Evolutionary conservation across 2,113 vertebrate species (phyloP).

Genomic region (Sylvietta virens): DNA sequence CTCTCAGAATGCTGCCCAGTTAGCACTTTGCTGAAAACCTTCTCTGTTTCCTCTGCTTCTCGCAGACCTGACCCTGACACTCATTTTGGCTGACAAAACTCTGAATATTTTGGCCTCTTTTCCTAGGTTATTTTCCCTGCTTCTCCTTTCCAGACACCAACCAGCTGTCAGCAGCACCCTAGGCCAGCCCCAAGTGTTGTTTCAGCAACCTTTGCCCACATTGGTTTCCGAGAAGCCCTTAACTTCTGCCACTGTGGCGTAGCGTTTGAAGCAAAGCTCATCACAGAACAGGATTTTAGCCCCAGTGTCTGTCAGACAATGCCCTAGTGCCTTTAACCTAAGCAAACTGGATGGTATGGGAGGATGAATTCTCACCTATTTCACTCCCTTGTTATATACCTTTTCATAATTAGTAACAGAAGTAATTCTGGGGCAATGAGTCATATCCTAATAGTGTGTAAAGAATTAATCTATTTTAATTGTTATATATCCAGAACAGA

Average conservation of each 20-base stretch:
- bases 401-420: background rate
- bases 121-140: background rate
- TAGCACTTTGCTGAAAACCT: background rate
- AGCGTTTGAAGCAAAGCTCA: accelerated
- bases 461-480: background rate
- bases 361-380: background rate
- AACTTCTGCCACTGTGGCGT: accelerated
- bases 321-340: background rate
- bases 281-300: background rate
- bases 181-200: background rate
- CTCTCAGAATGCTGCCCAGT: background rate
- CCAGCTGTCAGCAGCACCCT: background rate
- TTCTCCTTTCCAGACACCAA: background rate
- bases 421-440: background rate
- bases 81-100: background rate
- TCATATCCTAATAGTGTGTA: background rate
- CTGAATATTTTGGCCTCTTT: background rate
- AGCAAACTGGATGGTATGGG: background rate
- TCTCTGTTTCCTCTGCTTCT: background rate
- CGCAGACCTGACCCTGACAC: background rate
- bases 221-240: background rate
- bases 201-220: background rate
- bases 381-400: background rate
- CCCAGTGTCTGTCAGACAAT: accelerated
- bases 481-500: background rate